These are phyloP conservation scores for Sturnus vulgaris DNA, from an alignment of 2,113 vertebrate genomes.

Conservation along the genomic window DNA sequence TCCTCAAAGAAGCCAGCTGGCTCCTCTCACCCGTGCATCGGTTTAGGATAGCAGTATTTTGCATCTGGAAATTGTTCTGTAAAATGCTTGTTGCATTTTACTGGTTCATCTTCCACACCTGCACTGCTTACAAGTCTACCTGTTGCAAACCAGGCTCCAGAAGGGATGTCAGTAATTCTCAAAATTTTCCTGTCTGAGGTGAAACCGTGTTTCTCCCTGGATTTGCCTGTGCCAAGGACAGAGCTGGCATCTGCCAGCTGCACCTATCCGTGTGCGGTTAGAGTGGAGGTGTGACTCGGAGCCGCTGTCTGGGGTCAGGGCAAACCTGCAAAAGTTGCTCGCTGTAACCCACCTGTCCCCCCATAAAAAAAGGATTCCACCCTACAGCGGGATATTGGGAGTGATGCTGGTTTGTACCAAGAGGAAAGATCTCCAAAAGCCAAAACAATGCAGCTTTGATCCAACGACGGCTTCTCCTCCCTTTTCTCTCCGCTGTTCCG, in stretches of 20 bases:
- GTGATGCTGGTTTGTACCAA: background rate
- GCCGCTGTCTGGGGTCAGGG: background rate
- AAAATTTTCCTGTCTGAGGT: background rate
- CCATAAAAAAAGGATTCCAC: background rate
- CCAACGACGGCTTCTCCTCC: background rate
- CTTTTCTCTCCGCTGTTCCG: background rate
- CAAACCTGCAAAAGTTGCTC: background rate
- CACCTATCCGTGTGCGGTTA: fast-evolving
- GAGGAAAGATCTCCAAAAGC: background rate
- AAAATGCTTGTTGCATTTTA: background rate
- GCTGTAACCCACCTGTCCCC: fast-evolving
- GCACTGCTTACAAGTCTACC: fast-evolving
- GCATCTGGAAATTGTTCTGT: background rate
- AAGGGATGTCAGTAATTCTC: background rate
- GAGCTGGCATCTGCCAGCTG: background rate
- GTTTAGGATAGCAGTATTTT: background rate
- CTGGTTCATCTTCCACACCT: background rate
- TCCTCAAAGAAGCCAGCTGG: background rate
- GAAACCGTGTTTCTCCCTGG: background rate
- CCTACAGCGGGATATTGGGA: background rate
- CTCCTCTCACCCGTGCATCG: fast-evolving
- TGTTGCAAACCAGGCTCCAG: background rate
- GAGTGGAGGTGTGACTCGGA: background rate
- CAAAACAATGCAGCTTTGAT: background rate
- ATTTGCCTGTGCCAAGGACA: background rate